Percentiles rank a stretch among this genome's conserved stretches.
These are phyloP conservation scores for Numida meleagris DNA, from an alignment of 2,113 vertebrate species.

Conservation along the genomic window DNA sequence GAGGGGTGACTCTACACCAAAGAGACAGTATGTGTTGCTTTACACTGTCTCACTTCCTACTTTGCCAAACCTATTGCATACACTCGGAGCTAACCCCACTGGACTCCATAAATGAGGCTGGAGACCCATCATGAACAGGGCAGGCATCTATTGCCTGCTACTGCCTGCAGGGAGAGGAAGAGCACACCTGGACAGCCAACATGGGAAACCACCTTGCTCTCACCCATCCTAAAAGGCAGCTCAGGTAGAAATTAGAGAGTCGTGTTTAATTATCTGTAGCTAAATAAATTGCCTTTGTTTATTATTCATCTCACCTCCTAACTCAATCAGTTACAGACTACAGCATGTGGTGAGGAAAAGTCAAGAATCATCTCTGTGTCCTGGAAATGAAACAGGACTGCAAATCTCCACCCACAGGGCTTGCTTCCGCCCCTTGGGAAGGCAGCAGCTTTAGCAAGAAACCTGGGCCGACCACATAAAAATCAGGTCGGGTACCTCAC, in stretches of 20 bases:
- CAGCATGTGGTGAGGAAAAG: neutral
- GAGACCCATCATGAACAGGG: neutral
- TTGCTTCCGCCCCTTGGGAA: neutral
- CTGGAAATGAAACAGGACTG: neutral
- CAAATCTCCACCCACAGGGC: neutral
- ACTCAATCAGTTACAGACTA: neutral
- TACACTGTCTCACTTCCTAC: neutral
- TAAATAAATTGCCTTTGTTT: neutral
- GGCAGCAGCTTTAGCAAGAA: neutral
- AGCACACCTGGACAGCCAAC: neutral
- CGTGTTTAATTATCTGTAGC: neutral
- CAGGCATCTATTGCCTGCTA: neutral
- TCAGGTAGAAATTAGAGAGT: neutral
- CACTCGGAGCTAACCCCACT: neutral
- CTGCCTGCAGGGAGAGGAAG: neutral
- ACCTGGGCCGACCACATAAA: neutral
- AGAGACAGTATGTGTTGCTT: neutral
- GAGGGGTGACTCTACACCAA: neutral
- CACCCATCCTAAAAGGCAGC: neutral
- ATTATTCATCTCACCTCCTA: neutral
- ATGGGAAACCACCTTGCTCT: neutral
- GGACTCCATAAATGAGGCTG: neutral
- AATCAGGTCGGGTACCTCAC: neutral
- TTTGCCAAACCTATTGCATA: neutral
- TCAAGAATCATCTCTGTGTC: neutral